phyloP scores from a whole-genome alignment of 2,888 invertebrate species.

The Orchestes rusci region DNA sequence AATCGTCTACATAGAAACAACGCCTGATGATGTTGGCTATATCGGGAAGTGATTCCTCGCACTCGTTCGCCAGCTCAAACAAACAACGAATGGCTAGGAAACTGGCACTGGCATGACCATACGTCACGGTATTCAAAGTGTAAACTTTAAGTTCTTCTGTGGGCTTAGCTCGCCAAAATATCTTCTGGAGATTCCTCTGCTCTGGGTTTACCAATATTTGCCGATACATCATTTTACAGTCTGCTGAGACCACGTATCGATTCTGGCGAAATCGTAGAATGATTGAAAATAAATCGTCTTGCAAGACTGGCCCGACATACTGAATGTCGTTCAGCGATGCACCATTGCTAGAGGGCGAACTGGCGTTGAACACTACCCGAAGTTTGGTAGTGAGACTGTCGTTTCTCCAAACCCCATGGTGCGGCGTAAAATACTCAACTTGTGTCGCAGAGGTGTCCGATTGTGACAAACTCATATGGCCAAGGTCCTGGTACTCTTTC shows the following conservation, averaged over 20 bases:
- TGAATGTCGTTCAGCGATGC: slow-evolving; percentile 3
- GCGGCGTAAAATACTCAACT: slow-evolving; percentile 3
- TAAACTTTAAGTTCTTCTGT: neutral
- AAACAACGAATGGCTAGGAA: slow-evolving; percentile 1
- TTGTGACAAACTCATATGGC: neutral
- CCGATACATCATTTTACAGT: no score
- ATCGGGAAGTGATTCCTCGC: slow-evolving; percentile 12
- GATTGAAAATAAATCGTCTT: no score
- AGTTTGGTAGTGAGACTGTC: neutral
- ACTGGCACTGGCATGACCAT: neutral
- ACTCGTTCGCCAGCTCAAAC: slow-evolving; percentile 3
- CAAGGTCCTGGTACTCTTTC: neutral
- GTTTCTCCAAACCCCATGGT: slow-evolving; percentile 5
- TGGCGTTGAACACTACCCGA: slow-evolving; percentile 3
- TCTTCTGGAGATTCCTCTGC: neutral
- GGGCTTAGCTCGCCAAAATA: neutral
- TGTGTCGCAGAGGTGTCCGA: neutral
- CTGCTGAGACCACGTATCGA: no score
- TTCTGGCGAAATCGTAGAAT: no score
- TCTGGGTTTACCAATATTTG: no score
- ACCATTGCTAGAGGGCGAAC: neutral
- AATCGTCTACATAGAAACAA: slow-evolving; percentile 16
- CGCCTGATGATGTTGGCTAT: slow-evolving; percentile 13
- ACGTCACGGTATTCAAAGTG: no score
- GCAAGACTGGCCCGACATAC: slow-evolving; percentile 5